Conservation (phyloP, 2,113 vertebrate genomes). For the Lamprotornis superbus region DNA sequence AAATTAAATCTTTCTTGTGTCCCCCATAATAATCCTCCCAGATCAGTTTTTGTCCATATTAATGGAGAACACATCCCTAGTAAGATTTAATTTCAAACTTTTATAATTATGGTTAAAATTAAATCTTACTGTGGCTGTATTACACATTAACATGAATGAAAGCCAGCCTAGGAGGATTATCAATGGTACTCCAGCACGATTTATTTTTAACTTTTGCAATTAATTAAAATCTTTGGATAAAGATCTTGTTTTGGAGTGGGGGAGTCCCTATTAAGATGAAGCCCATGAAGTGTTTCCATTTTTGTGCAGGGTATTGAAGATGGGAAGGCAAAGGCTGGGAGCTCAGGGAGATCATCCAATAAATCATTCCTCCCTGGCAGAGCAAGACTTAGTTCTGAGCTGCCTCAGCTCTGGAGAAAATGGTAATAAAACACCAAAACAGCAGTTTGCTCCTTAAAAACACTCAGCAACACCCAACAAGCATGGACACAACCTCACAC, state of each 20-base stretch:
- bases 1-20: slow-evolving; percentile 82
- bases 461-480: neutral
- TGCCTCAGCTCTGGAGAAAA: neutral
- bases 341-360: neutral
- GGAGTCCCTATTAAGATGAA: slow-evolving; percentile 45
- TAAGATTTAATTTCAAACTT: slow-evolving; percentile 84
- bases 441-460: neutral
- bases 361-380: neutral
- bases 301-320: neutral
- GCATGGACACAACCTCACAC: accelerated
- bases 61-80: slow-evolving; percentile 76
- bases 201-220: slow-evolving; percentile 79
- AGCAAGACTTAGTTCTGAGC: neutral
- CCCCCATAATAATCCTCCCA: slow-evolving; percentile 78
- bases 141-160: slow-evolving; percentile 77
- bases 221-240: slow-evolving; percentile 78
- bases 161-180: slow-evolving; percentile 75
- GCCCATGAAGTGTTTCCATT: slow-evolving; percentile 32
- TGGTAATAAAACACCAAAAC: neutral
- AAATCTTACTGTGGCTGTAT: slow-evolving; percentile 80
- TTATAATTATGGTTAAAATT: slow-evolving; percentile 84
- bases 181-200: slow-evolving; percentile 65
- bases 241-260: slow-evolving; percentile 72
- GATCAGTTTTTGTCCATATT: slow-evolving; percentile 79
- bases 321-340: neutral